phyloP scores from a whole-genome alignment of 1,140 invertebrate species.

The Dendrolimus punctatus region DNA sequence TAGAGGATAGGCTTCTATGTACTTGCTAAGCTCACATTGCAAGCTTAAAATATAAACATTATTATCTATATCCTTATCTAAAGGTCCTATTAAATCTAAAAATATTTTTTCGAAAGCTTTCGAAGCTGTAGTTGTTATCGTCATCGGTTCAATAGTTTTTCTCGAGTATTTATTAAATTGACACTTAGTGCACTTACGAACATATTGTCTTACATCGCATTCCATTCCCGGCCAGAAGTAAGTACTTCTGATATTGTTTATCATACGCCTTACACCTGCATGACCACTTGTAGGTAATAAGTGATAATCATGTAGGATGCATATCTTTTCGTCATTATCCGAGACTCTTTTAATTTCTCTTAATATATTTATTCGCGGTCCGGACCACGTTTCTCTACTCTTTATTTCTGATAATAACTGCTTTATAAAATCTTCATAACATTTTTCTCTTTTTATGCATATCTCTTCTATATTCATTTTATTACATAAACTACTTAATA shows the following conservation, averaged over 20 bases:
- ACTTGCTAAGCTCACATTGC: too few relatives aligned
- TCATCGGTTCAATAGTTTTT: constrained; percentile 15
- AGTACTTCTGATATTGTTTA: constrained; percentile 20
- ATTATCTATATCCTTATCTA: constrained; percentile 18
- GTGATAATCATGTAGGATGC: constrained; percentile 18
- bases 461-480: too few relatives aligned
- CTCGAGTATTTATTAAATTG: constrained; percentile 15
- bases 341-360: constrained; percentile 3
- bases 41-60: too few relatives aligned
- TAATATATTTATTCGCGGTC: constrained; percentile 9
- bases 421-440: too few relatives aligned
- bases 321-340: constrained; percentile 11
- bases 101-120: constrained; percentile 17
- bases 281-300: constrained; percentile 19
- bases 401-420: constrained; percentile 13
- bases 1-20: too few relatives aligned
- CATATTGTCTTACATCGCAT: too few relatives aligned
- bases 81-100: constrained; percentile 18
- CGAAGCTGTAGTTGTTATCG: constrained; percentile 12
- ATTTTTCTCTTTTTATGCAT: too few relatives aligned
- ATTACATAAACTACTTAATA: too few relatives aligned
- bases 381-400: constrained; percentile 6
- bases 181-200: too few relatives aligned
- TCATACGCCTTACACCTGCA: constrained; percentile 18
- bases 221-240: too few relatives aligned